Conservation (phyloP, 2,797 vertebrate species). For the Catharus ustulatus region DNA sequence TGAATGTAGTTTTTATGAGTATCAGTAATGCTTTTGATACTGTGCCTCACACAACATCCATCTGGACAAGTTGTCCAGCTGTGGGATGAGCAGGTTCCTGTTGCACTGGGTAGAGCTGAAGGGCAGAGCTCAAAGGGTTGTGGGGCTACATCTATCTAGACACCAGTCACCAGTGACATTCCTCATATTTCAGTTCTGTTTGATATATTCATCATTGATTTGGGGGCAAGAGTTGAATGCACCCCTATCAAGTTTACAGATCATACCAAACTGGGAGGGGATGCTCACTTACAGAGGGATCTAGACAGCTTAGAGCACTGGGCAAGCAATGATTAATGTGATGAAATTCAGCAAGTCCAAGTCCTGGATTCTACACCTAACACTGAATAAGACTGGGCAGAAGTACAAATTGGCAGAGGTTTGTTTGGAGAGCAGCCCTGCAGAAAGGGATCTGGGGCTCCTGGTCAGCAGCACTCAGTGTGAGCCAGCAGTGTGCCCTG, state of each 20-base stretch:
- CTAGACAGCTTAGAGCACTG: neutral
- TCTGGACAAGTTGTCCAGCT: neutral
- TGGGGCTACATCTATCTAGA: too few relatives aligned
- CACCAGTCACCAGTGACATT: too few relatives aligned
- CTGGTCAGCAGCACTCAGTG: neutral
- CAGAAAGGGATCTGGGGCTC: neutral
- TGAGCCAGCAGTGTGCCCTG: neutral
- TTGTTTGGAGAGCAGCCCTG: neutral
- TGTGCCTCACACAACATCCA: neutral
- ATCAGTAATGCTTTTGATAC: neutral
- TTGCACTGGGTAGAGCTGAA: neutral
- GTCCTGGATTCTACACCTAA: neutral
- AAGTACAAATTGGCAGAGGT: neutral
- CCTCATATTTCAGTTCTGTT: neutral
- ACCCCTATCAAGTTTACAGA: neutral
- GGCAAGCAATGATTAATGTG: too few relatives aligned
- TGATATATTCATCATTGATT: neutral
- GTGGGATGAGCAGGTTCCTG: neutral
- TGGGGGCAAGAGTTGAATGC: neutral
- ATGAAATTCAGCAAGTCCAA: neutral
- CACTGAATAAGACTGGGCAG: neutral
- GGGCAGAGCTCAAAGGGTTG: neutral
- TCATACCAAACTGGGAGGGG: neutral
- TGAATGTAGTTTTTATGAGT: neutral
- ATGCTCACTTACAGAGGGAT: neutral